Evolutionary conservation across 2,888 invertebrate species (phyloP).

Genomic region (Cylloceria caligata): DNA sequence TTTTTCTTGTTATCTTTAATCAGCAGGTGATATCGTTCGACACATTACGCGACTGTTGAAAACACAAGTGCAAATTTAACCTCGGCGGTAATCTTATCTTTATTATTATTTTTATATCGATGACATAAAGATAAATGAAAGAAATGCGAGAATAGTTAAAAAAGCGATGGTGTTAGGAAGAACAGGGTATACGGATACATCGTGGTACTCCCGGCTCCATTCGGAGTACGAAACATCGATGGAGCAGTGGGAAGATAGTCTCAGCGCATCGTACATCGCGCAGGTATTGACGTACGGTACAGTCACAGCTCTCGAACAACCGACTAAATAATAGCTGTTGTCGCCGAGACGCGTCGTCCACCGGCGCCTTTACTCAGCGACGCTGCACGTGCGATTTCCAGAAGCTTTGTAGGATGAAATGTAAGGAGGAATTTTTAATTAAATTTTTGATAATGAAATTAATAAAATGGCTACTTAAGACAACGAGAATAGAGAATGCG

Average conservation of each 20-base stretch:
- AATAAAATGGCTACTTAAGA: not conserved
- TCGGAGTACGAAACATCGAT: constrained; percentile 13
- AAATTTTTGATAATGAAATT: not conserved
- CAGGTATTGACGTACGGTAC: constrained; percentile 72
- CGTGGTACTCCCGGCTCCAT: constrained; percentile 7
- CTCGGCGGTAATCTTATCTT: constrained; percentile 4
- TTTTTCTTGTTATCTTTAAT: constrained; percentile 19
- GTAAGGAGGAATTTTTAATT: not conserved
- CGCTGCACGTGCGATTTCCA: not conserved
- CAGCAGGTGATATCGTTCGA: constrained; percentile 21
- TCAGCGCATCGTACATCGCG: constrained; percentile 73
- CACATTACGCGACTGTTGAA: not conserved
- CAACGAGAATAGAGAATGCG: no score
- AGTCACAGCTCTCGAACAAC: constrained; percentile 19
- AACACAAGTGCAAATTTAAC: not conserved
- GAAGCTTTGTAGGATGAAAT: no score
- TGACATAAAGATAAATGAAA: constrained; percentile 6
- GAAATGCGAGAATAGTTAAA: not conserved
- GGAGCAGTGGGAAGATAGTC: constrained; percentile 63
- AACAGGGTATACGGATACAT: constrained; percentile 54
- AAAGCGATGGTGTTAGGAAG: constrained; percentile 43
- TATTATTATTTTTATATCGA: not conserved
- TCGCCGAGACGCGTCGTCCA: not conserved
- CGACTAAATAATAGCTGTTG: constrained; percentile 5
- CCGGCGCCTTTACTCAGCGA: not conserved